phyloP scores from a whole-genome alignment of 37 sponge, comb jelly and placozoan genomes.

The Lycopodina hypogea region DNA sequence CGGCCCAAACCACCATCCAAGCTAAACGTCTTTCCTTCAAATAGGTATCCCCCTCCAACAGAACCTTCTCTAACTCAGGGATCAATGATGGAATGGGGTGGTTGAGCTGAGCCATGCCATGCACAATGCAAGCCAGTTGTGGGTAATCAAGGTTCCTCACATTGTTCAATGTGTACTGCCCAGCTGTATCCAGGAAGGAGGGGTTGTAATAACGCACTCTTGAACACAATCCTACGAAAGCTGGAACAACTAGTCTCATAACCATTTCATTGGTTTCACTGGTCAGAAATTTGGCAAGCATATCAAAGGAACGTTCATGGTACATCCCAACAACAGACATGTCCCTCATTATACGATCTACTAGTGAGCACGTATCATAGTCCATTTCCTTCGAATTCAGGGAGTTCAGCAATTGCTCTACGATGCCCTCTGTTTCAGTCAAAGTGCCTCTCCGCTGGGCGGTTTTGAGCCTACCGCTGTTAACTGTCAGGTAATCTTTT shows the following conservation, averaged over 20 bases:
- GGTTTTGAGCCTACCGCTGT: too few relatives aligned
- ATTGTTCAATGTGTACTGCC: background rate
- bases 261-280: background rate
- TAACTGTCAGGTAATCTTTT: too few relatives aligned
- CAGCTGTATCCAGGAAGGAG: background rate
- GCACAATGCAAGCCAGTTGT: background rate
- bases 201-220: background rate
- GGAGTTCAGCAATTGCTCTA: too few relatives aligned
- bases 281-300: background rate
- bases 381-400: too few relatives aligned
- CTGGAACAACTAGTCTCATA: background rate
- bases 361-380: too few relatives aligned
- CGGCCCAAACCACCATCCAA: background rate
- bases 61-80: background rate
- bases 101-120: background rate
- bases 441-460: too few relatives aligned
- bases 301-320: background rate
- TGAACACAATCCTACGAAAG: background rate
- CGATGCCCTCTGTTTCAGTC: too few relatives aligned
- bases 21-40: background rate
- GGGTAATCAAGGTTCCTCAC: background rate
- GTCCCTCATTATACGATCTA: too few relatives aligned
- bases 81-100: background rate
- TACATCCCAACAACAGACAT: background rate
- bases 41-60: background rate